These are phyloP conservation scores for rat (Rattus norvegicus) DNA, from an alignment of 2,113 vertebrate genomes.

Conservation along the genomic window DNA sequence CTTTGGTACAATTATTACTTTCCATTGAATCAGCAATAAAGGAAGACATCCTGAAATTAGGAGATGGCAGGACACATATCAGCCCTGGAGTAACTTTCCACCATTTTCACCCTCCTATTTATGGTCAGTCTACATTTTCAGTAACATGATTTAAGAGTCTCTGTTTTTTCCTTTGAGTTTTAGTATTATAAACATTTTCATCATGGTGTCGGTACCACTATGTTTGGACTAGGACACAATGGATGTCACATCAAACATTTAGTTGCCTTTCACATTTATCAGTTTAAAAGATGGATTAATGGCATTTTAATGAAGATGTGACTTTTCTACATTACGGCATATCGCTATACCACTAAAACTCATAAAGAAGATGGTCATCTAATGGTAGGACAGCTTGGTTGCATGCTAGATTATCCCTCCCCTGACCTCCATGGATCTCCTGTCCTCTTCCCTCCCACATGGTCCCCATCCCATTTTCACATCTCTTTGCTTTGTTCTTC, in stretches of 20 bases:
- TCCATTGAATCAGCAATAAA: neutral
- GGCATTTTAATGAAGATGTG: constrained; percentile 19
- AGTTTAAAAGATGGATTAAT: constrained; percentile 38
- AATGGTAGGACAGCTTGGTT: neutral
- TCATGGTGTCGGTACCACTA: neutral
- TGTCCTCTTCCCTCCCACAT: too few species aligned
- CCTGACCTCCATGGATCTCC: neutral
- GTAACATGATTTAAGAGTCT: neutral
- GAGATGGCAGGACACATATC: neutral
- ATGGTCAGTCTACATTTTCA: neutral
- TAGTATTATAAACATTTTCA: neutral
- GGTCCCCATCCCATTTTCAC: neutral
- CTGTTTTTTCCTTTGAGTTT: neutral
- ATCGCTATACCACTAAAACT: neutral
- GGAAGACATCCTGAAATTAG: neutral
- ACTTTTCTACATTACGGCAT: neutral
- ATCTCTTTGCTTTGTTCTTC: neutral
- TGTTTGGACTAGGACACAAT: neutral
- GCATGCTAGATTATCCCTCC: neutral
- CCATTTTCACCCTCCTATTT: neutral
- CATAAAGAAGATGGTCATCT: neutral
- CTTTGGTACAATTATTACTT: neutral
- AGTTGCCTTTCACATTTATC: neutral
- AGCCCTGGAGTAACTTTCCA: neutral
- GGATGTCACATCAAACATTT: neutral